Percentiles rank a stretch among this genome's conserved stretches.
phyloP scores from a whole-genome alignment of 1,140 invertebrate species.

The Bathynomus jamesi region DNA sequence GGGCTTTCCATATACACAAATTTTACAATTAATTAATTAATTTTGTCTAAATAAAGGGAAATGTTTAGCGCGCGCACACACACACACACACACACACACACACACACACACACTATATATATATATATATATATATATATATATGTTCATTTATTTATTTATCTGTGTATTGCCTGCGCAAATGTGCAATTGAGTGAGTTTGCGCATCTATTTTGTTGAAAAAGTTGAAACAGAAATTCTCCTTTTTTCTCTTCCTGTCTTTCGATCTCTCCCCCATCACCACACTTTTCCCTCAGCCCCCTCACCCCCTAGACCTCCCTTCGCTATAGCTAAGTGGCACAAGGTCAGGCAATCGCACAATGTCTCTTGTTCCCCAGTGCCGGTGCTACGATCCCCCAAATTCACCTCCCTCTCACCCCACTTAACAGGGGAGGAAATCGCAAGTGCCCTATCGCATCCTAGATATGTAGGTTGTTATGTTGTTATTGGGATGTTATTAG shows the following conservation, averaged over 20 bases:
- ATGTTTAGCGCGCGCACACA: too few relatives aligned
- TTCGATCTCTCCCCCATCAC: background rate
- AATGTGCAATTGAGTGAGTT: background rate
- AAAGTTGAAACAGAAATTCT: background rate
- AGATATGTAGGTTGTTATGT: too few relatives aligned
- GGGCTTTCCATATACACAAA: too few relatives aligned
- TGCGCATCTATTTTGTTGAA: too few relatives aligned
- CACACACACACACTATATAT: too few relatives aligned
- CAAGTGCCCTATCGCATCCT: background rate
- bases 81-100: too few relatives aligned
- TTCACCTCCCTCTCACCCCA: background rate
- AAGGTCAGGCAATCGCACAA: conserved; percentile 26
- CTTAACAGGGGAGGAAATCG: background rate
- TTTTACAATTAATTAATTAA: too few relatives aligned
- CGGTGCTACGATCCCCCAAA: conserved; percentile 12
- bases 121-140: background rate
- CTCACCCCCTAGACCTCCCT: background rate
- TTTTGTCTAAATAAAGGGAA: too few relatives aligned
- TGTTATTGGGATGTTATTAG: too few relatives aligned
- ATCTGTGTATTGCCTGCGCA: background rate
- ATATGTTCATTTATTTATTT: background rate
- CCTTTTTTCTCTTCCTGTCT: background rate
- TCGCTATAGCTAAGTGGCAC: conserved; percentile 26
- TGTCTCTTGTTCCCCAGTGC: conserved; percentile 5
- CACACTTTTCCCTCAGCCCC: background rate